These are phyloP conservation scores for Argya squamiceps DNA, from an alignment of 2,797 vertebrate species.

Conservation along the genomic window DNA sequence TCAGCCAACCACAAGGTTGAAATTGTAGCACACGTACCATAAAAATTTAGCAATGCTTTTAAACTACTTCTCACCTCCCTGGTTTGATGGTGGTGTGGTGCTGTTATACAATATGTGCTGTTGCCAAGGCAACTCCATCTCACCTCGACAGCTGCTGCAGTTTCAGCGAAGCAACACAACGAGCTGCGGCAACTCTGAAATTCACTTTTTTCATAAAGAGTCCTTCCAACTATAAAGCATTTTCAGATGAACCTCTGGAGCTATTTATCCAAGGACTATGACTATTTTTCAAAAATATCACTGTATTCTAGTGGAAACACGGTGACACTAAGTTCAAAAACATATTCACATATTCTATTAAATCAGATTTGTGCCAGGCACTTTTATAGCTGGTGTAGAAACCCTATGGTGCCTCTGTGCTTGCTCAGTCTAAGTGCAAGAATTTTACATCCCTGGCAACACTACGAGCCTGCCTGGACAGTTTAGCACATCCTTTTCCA, in stretches of 20 bases:
- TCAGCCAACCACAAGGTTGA: conserved; percentile 53
- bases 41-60: conserved; percentile 65
- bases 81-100: conserved; percentile 49
- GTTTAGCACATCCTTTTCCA: background rate
- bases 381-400: conserved; percentile 27
- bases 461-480: background rate
- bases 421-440: background rate
- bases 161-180: background rate
- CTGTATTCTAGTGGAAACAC: background rate
- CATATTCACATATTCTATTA: background rate
- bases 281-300: background rate
- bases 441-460: conserved; percentile 9
- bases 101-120: conserved; percentile 65
- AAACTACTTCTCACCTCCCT: conserved; percentile 66
- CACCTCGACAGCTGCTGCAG: conserved; percentile 64
- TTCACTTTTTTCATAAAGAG: background rate
- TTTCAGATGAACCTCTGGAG: conserved; percentile 29
- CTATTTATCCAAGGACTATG: background rate
- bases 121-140: conserved; percentile 52
- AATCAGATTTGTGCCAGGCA: conserved; percentile 1
- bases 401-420: background rate
- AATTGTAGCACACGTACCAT: conserved; percentile 54
- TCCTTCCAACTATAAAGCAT: conserved; percentile 35
- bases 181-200: background rate
- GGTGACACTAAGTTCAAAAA: background rate